phyloP scores from a whole-genome alignment of 2,888 invertebrate genomes.

The Lasioglossum lativentre region DNA sequence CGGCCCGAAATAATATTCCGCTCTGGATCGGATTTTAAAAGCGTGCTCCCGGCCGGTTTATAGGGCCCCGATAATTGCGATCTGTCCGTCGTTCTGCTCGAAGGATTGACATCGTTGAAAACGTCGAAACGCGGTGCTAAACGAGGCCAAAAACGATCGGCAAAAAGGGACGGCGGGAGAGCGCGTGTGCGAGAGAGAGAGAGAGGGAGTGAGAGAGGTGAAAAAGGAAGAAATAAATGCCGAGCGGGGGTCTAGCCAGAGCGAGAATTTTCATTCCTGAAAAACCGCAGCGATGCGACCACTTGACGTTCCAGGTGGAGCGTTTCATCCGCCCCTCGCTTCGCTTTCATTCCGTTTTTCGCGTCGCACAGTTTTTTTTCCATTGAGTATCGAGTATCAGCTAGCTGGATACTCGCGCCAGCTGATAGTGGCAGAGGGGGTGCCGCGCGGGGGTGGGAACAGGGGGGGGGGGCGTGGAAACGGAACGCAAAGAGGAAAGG shows the following conservation, averaged over 20 bases:
- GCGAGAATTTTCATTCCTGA: conserved; percentile 40
- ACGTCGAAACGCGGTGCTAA: conserved; percentile 38
- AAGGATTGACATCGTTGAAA: conserved; percentile 45
- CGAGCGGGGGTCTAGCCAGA: neutral
- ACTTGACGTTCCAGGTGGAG: conserved; percentile 40
- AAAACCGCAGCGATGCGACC: conserved; percentile 37
- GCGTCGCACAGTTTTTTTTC: neutral
- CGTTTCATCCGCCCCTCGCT: neutral
- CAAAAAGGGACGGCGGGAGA: neutral
- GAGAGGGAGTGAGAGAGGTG: neutral
- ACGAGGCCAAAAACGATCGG: neutral
- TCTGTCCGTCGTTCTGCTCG: conserved; percentile 31
- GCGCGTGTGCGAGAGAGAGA: too few species aligned
- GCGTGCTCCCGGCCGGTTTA: conserved; percentile 30
- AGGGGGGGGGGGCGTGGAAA: neutral
- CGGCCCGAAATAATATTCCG: conserved; percentile 51
- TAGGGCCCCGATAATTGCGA: conserved; percentile 35
- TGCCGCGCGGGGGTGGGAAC: neutral
- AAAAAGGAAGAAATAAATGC: neutral
- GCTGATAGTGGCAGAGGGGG: neutral
- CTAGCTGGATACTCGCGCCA: neutral
- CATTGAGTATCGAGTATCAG: neutral
- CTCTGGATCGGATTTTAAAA: conserved; percentile 41
- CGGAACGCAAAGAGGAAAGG: neutral
- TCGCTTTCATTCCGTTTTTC: conserved; percentile 38